phyloP scores from a whole-genome alignment of 1,140 invertebrate species.

The Eumaeus atala region DNA sequence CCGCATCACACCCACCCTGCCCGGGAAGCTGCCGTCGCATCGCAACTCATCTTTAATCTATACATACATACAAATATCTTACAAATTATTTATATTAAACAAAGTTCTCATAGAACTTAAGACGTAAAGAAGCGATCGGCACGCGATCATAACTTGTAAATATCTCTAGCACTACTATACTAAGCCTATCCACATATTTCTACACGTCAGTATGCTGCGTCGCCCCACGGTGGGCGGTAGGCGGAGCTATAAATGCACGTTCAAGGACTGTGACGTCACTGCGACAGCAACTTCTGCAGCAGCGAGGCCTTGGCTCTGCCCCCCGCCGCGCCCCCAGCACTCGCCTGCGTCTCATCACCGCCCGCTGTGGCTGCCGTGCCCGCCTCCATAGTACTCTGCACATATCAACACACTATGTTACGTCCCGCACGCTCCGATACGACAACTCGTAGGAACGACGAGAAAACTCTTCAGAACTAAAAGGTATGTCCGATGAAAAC shows the following conservation, averaged over 20 bases:
- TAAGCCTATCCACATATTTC: constrained; percentile 31
- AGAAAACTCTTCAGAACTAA: constrained; percentile 1
- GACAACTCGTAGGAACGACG: neutral
- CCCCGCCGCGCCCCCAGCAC: constrained; percentile 35
- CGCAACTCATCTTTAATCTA: constrained; percentile 40
- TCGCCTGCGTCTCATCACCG: constrained; percentile 23
- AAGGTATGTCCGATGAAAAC: constrained; percentile 10
- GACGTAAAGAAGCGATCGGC: constrained; percentile 36
- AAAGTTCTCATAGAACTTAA: constrained; percentile 43
- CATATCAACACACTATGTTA: constrained; percentile 31
- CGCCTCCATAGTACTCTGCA: constrained; percentile 85
- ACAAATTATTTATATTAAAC: constrained; percentile 27
- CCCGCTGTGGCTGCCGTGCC: constrained; percentile 46
- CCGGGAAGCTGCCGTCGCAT: constrained; percentile 53
- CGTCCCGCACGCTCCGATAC: neutral
- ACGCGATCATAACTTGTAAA: constrained; percentile 47
- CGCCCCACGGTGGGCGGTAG: constrained; percentile 27
- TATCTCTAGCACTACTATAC: constrained; percentile 68
- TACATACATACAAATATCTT: constrained; percentile 46
- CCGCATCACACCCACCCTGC: constrained; percentile 16
- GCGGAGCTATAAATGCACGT: constrained; percentile 45
- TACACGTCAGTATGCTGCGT: constrained; percentile 45
- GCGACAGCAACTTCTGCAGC: constrained; percentile 85
- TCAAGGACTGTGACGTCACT: constrained; percentile 72
- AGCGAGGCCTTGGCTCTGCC: constrained; percentile 77